Conservation (phyloP, 1,140 invertebrate genomes). For the Bactericera cockerelli region DNA sequence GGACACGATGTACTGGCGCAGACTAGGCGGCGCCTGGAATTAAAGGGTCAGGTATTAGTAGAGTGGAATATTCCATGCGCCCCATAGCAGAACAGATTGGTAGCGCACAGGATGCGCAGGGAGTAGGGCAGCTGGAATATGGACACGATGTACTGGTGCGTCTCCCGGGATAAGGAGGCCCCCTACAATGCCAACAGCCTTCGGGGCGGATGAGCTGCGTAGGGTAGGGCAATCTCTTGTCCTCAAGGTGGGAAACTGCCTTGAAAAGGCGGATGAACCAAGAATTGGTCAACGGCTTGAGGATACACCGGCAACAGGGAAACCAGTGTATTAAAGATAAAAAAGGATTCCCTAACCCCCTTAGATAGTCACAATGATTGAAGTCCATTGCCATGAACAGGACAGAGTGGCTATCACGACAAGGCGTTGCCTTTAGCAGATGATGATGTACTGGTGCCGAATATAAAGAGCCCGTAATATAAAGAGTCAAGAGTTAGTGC, state of each 20-base stretch:
- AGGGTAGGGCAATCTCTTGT: too few relatives aligned
- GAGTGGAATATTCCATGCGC: too few relatives aligned
- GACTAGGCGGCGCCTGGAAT: constrained; percentile 27
- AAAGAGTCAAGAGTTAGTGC: constrained; percentile 66
- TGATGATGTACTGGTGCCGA: constrained; percentile 58
- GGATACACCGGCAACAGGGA: constrained; percentile 69
- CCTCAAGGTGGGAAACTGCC: too few relatives aligned
- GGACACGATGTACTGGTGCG: constrained; percentile 63
- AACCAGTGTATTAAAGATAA: constrained; percentile 88
- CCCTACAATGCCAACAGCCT: too few relatives aligned
- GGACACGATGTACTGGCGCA: constrained; percentile 66
- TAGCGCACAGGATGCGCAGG: constrained; percentile 71
- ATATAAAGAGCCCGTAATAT: constrained; percentile 27
- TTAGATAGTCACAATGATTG: too few relatives aligned
- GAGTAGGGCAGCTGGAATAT: constrained; percentile 81
- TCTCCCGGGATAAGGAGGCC: too few relatives aligned
- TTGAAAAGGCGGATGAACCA: too few relatives aligned
- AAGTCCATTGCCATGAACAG: too few relatives aligned
- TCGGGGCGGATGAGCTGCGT: constrained; percentile 54
- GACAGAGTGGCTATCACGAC: too few relatives aligned
- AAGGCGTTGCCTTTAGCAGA: too few relatives aligned
- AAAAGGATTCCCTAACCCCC: too few relatives aligned
- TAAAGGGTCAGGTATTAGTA: constrained; percentile 61
- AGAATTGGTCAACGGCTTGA: too few relatives aligned
- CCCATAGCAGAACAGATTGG: constrained; percentile 96